Base-by-base conservation (phyloP, 2,797 vertebrate genomes). In the Taeniopygia guttata region DNA sequence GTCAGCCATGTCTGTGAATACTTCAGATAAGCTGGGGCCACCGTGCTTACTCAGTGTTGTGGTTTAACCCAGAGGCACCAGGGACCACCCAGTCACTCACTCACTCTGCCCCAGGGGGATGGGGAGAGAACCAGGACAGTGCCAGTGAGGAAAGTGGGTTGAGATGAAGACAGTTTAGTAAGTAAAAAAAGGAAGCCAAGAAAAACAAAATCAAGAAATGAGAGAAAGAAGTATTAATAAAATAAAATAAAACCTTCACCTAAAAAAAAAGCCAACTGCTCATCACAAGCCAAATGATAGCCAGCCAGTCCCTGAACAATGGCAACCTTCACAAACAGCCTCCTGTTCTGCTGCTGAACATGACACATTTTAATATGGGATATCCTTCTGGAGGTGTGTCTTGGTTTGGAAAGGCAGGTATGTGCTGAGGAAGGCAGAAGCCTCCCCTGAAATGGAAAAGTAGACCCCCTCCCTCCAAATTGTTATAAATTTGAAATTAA, bases 1-100 rank as follows among this genome's bases (percentile, higher is more conserved):
- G 58, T 81, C 51, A 75, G 3, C 16, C 43, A 29, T 0, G 3
- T 76, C 55, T 89, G 51, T 32, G 25, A 48, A 3, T 13, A 12
- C 1, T 56, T 81, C 48, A 30, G 5, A 42, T 55, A 1, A 5
- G 22, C 78, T 69, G 17, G 16, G 80, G 70, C 34, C 55, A 15
- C 23, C 0, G 2, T 11, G 26, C 54, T 80, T 19, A 1, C 23
- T 69, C 54, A 6, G 1, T 21, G 45, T 11, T 3, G 1, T 13
- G n/a, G 6, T 75, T 82, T 72, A 79, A 64, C 42, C 46, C 7
- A 13, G n/a, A 40, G 67, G 60, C 60, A 62, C 60, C 45, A 52
- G 46, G 43, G 32, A 20, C 19, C 58, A 30, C 13, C 27, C 38
- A 26, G 22, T 30, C 42, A 27, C 17, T 70, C 40, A 20, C 43